Evolutionary conservation across 2,797 vertebrate genomes (phyloP), one percentile per base, ranked within the genome.

Genomic region (Acridotheres tristis): DNA sequence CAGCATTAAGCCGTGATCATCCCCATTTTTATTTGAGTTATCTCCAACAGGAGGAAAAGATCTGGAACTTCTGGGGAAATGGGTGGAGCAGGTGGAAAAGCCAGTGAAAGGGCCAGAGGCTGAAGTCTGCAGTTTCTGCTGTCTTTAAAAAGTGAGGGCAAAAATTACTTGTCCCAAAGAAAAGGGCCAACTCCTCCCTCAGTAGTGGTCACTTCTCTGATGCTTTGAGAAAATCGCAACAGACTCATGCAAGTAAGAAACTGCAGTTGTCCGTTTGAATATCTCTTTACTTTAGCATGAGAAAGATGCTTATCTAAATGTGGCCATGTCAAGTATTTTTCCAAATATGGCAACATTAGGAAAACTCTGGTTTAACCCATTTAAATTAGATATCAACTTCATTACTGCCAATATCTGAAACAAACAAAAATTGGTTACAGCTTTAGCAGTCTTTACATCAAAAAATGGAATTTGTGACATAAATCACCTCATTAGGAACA

Each of bases 231-330:
- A 75, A 67, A 18, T 29, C 4, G 22, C 3, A 21, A 30, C 11
- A 32, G 21, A 62, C 3, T 25, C 1, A 2, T 20, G 3, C 9
- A 36, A 32, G 18, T 32, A 30, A 77, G 48, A 63, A 92, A 10
- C 11, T 32, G 17, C 4, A 38, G 4, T 16, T 4, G 0, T 18
- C 12, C 45, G 0, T 20, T 10, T 53, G 17, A 69, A 11, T 18
- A 29, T 47, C 6, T 48, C 4, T 2, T 45, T 62, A 23, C 4
- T 58, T 3, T 32, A 71, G 3, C 10, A 19, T 40, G 22, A 86
- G 40, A 63, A 68, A 68, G 11, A 45, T 27, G 9, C 72, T 79
- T 53, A 29, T 30, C 32, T 32, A 2, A 26, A 14, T 11, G 7
- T 55, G 27, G 5, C 9, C 8, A 36, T 25, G 7, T 48, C 5